phyloP scores from a whole-genome alignment of 64 coral and sea anemone species.

The Porites australiensis region DNA sequence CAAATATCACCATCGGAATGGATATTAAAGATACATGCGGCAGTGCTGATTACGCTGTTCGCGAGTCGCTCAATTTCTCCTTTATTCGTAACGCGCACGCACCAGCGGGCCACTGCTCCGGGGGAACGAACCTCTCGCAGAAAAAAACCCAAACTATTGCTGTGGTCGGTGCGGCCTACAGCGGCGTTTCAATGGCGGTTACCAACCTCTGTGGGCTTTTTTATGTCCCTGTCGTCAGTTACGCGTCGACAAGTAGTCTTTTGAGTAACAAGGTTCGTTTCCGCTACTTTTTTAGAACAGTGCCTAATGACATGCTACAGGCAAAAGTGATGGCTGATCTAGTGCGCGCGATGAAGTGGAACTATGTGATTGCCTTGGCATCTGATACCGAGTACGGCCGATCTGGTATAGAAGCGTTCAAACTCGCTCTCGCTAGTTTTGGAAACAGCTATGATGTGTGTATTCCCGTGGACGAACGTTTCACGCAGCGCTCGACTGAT shows the following conservation, averaged over 20 bases:
- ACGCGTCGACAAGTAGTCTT: conserved; percentile 83
- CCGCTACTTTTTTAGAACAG: conserved; percentile 82
- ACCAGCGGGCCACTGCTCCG: conserved; percentile 65
- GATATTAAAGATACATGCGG: conserved; percentile 90
- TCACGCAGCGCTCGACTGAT: conserved; percentile 74
- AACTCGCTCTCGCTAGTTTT: conserved; percentile 74
- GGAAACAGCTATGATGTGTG: conserved; percentile 81
- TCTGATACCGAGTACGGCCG: conserved; percentile 85
- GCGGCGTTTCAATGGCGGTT: conserved; percentile 89
- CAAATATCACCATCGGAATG: conserved; percentile 90
- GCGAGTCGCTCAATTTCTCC: conserved; percentile 84
- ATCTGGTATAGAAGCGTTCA: conserved; percentile 91
- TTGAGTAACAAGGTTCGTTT: conserved; percentile 86
- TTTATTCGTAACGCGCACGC: conserved; percentile 80
- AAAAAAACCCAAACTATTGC: conserved; percentile 69
- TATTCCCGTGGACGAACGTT: conserved; percentile 82
- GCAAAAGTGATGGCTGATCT: conserved; percentile 89
- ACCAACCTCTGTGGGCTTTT: conserved; percentile 90
- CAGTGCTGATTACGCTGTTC: conserved; percentile 78
- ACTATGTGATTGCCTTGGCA: conserved; percentile 81
- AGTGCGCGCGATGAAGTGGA: conserved; percentile 87
- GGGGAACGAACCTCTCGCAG: neutral
- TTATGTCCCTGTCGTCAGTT: conserved; percentile 85
- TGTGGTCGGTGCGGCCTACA: conserved; percentile 83
- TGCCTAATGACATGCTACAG: conserved; percentile 88